These are phyloP conservation scores for Drosophila quasianomalipes DNA, from an alignment of 2,888 invertebrate genomes.

Conservation along the genomic window DNA sequence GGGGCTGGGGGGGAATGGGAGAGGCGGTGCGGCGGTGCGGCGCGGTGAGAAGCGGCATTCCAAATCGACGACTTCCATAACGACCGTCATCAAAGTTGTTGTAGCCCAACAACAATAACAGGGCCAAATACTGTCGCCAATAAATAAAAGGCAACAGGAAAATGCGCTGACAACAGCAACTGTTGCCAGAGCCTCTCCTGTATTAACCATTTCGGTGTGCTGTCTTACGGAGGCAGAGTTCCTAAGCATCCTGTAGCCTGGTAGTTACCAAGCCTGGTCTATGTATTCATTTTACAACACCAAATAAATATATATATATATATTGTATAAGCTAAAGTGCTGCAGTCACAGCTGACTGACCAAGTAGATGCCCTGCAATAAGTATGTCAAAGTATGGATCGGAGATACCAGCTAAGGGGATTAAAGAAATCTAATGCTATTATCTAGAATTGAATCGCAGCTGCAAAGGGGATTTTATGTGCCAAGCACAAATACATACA, in stretches of 20 bases:
- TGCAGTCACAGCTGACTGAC: constrained; percentile 22
- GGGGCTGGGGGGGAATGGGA: neutral
- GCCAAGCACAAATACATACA: constrained; percentile 15
- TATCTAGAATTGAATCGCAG: constrained; percentile 30
- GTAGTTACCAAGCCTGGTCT: constrained; percentile 8
- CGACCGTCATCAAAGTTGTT: constrained; percentile 77
- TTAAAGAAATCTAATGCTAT: constrained; percentile 29
- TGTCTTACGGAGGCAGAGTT: constrained; percentile 21
- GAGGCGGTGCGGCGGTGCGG: neutral
- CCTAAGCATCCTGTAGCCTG: constrained; percentile 40
- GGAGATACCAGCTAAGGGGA: constrained; percentile 7
- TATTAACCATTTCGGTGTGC: constrained; percentile 64
- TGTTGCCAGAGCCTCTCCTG: constrained; percentile 25
- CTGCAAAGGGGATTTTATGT: constrained; percentile 23
- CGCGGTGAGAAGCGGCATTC: constrained; percentile 58
- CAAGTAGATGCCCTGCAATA: constrained; percentile 20
- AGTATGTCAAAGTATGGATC: neutral
- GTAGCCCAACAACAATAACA: constrained; percentile 40
- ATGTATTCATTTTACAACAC: constrained; percentile 24
- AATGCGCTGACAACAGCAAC: constrained; percentile 74
- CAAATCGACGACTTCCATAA: constrained; percentile 73
- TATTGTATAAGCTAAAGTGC: neutral
- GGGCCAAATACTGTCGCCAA: constrained; percentile 64
- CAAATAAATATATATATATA: constrained; percentile 25
- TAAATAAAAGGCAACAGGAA: constrained; percentile 61